Conservation (phyloP, 2,797 vertebrate species). For the Microcaecilia unicolor region DNA sequence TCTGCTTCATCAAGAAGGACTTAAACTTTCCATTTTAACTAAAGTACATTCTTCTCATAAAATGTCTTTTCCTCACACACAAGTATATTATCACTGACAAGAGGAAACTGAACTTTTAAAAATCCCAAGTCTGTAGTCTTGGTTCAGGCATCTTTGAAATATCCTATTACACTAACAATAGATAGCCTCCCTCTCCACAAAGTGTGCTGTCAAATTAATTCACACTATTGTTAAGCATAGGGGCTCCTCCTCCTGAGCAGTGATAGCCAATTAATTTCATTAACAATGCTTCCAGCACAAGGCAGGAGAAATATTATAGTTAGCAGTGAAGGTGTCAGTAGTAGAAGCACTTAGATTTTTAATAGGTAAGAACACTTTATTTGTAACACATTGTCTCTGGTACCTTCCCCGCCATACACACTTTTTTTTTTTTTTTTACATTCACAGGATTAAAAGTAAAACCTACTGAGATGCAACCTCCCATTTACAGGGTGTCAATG, state of each 20-base stretch:
- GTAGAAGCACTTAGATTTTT: slow-evolving; percentile 12
- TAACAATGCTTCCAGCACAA: neutral
- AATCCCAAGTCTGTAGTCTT: neutral
- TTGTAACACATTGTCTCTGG: slow-evolving; percentile 1
- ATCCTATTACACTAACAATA: neutral
- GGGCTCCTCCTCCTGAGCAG: neutral
- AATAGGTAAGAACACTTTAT: neutral
- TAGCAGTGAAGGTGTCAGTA: slow-evolving; percentile 1
- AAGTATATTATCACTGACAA: neutral
- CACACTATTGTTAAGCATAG: slow-evolving; percentile 15
- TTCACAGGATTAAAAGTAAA: slow-evolving; percentile 28
- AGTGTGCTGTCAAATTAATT: slow-evolving; percentile 9
- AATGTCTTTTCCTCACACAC: too few species aligned
- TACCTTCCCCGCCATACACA: neutral
- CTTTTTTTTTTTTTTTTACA: slow-evolving; percentile 17
- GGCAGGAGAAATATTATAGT: neutral
- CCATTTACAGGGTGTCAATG: slow-evolving; percentile 27
- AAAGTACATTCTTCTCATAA: too few species aligned
- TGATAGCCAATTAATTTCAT: neutral
- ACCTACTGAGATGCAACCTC: slow-evolving; percentile 50
- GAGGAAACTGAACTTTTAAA: neutral
- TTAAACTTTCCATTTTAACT: too few species aligned
- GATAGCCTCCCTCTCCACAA: too few species aligned
- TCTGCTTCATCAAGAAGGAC: too few species aligned
- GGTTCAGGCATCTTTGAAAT: slow-evolving; percentile 1